Percentiles rank a stretch among this genome's conserved stretches.
Conservation (phyloP, 2,797 vertebrate species). For the Phoxinus dragarum region DNA sequence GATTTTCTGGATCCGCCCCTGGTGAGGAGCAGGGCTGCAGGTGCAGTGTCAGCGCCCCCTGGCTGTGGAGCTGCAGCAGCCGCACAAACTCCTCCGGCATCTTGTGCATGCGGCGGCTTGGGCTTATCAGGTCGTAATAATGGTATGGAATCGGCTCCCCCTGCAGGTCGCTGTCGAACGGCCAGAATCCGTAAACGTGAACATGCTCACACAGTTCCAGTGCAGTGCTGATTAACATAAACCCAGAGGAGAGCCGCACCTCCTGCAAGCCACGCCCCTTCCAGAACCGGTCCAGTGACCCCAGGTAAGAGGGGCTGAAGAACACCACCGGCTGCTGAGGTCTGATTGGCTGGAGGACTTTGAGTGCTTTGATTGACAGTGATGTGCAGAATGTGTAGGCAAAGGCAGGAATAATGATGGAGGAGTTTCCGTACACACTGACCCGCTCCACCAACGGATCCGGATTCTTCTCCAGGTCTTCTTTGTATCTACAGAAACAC, state of each 20-base stretch:
- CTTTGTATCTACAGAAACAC: conserved; percentile 16
- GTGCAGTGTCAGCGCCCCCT: conserved; percentile 56
- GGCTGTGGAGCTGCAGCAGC: conserved; percentile 45
- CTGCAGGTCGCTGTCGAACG: conserved; percentile 48
- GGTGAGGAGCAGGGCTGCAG: conserved; percentile 47
- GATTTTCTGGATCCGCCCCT: no score
- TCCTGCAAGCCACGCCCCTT: neutral
- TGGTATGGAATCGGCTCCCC: conserved; percentile 48
- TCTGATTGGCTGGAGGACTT: no score
- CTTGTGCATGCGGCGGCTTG: conserved; percentile 41
- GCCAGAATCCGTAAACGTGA: conserved; percentile 68
- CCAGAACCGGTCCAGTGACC: conserved; percentile 47
- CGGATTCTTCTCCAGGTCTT: no score
- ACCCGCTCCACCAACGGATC: no score
- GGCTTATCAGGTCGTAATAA: conserved; percentile 56
- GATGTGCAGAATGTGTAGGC: no score
- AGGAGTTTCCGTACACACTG: no score
- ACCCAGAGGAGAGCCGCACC: conserved; percentile 56
- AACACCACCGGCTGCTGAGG: conserved; percentile 38
- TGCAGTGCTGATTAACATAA: conserved; percentile 61
- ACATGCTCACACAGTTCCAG: conserved; percentile 64
- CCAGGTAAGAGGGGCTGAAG: conserved; percentile 57
- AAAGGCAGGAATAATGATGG: no score
- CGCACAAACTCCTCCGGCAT: conserved; percentile 62
- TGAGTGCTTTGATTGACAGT: no score